Percentiles rank a stretch among this genome's conserved stretches.
Evolutionary conservation across 2,113 vertebrate genomes (phyloP).

Genomic region (Engraulis encrasicolus): DNA sequence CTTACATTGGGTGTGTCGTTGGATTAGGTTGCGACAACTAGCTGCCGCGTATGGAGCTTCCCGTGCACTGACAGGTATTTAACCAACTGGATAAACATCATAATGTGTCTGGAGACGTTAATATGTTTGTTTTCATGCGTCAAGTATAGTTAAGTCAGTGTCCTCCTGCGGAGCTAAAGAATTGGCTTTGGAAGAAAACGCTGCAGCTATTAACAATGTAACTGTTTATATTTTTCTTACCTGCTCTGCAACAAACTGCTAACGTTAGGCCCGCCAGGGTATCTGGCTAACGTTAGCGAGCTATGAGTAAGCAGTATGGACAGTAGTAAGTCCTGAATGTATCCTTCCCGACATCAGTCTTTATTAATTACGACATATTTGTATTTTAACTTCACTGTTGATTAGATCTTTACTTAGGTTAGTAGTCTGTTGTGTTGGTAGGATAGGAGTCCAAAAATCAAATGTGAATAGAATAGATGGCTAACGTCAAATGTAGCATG

Average conservation of each 20-base stretch:
- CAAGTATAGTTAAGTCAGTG: background rate
- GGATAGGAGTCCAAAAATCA: no score
- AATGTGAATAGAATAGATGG: no score
- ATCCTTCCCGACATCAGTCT: background rate
- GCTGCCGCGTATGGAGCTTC: constrained; percentile 33
- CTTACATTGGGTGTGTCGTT: no score
- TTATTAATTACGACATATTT: no score
- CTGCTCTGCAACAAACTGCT: background rate
- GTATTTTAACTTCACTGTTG: no score
- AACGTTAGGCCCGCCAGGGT: constrained; percentile 19
- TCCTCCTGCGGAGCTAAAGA: background rate
- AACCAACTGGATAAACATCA: constrained; percentile 14
- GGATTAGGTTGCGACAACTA: constrained; percentile 66
- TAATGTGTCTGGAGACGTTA: constrained; percentile 8
- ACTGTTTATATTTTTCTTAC: background rate
- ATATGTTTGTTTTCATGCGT: constrained; percentile 19
- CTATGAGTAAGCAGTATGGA: constrained; percentile 39
- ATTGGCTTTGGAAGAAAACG: no score
- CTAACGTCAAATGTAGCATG: background rate
- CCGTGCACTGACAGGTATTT: constrained; percentile 70
- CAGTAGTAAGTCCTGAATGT: background rate
- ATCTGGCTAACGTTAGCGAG: constrained; percentile 53
- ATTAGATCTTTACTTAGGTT: no score
- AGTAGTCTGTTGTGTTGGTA: no score
- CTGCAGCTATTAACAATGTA: background rate